Evolutionary conservation across 30 jellyfish, hydroid and myxozoan species (phyloP), one percentile per base, ranked within the genome.

Genomic region (Aurelia sp.): DNA sequence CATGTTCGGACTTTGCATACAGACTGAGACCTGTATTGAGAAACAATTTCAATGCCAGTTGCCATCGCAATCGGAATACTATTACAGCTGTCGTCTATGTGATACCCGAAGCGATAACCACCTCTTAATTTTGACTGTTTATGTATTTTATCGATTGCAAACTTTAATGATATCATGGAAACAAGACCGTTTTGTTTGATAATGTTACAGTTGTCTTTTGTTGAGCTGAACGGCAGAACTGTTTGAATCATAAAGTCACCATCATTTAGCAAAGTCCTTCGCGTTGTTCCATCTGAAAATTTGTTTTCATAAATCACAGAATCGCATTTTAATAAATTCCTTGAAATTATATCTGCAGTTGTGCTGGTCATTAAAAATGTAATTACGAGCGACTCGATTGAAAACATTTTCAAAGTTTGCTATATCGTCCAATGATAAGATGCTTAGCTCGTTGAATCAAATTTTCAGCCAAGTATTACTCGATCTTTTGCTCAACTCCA

Each of bases 231-330:
- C 19, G 93, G 89, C 13, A 93, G 15, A 15, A 93, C 57, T 13
- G 92, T 96, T 69, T 93, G 97, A 33, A 93, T 93, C 3, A 94
- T 82, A 76, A 38, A 87, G 66, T 82, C 88, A 9, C 98, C 98
- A 62, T 78, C 75, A 35, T 40, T 20, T 22, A 87, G 48, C 2
- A 73, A 4, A 7, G 82, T 31, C 60, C 88, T 40, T 62, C 94
- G 65, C 13, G 41, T 62, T n/a, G 63, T 47, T 48, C 63, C 84
- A 13, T 53, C 88, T 67, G 15, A 20, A n/a, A 31, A 69, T 21
- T 31, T 58, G 30, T 35, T 38, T 30, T 59, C 38, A 41, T 24
- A 70, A 33, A 38, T 47, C 13, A 76, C 58, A 10, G 30, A 44
- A 13, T 69, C 72, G 62, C 92, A 83, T 21, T 38, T 48, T 3